Conservation (phyloP, 1,140 invertebrate species). For the Phymastichus coffea region DNA sequence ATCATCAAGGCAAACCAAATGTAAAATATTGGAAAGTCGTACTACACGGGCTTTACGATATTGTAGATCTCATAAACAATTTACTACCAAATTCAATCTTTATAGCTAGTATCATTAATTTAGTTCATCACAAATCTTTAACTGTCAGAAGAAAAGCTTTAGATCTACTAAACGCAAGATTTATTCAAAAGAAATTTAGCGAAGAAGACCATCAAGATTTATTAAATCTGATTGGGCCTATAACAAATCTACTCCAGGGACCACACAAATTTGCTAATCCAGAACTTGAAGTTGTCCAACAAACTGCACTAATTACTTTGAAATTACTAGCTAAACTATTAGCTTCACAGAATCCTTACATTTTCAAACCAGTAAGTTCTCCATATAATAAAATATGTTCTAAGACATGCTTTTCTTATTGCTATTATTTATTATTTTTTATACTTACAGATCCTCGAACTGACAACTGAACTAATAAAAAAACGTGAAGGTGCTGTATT, state of each 20-base stretch:
- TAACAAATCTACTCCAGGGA: conserved; percentile 62
- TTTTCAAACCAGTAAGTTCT: conserved; percentile 61
- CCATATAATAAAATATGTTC: not conserved
- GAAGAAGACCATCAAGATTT: conserved; percentile 54
- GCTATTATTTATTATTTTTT: conserved; percentile 22
- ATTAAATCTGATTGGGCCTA: conserved; percentile 60
- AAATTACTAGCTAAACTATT: conserved; percentile 77
- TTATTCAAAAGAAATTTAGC: conserved; percentile 69
- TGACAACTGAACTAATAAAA: conserved; percentile 63
- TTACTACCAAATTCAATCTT: conserved; percentile 77
- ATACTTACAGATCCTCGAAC: conserved; percentile 58
- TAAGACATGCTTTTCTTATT: no score
- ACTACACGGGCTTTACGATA: conserved; percentile 74
- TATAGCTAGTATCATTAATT: conserved; percentile 69
- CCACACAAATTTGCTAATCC: conserved; percentile 45
- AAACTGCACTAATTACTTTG: conserved; percentile 77
- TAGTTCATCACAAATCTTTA: conserved; percentile 68
- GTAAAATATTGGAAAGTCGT: conserved; percentile 80
- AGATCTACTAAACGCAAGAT: conserved; percentile 78
- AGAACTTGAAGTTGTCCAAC: conserved; percentile 67
- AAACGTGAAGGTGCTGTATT: conserved; percentile 61
- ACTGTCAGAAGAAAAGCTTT: conserved; percentile 77
- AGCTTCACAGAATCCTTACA: conserved; percentile 62
- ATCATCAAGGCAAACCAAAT: conserved; percentile 56
- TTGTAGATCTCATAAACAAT: conserved; percentile 74